Conservation (phyloP, 2,888 invertebrate genomes). For the Muschampia plurimacula region DNA sequence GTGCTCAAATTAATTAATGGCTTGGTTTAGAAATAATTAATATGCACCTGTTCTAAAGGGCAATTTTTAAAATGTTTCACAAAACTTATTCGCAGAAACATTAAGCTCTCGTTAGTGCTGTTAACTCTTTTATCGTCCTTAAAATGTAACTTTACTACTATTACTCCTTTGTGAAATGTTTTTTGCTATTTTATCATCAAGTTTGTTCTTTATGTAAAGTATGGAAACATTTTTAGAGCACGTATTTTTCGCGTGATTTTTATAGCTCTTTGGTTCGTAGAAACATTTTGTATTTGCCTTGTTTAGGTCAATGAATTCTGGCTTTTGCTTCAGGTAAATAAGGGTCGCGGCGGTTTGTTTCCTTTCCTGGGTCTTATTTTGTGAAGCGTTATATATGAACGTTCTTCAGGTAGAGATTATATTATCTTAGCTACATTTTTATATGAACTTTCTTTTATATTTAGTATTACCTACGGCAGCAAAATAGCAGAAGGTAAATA, state of each 20-base stretch:
- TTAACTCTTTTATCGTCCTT: constrained; percentile 27
- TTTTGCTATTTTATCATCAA: constrained; percentile 10
- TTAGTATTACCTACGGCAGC: no score
- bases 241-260: background rate
- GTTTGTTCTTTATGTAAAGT: background rate
- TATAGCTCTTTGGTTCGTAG: background rate
- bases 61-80: constrained; percentile 9
- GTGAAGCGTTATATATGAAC: no score
- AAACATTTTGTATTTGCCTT: background rate
- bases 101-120: constrained; percentile 23
- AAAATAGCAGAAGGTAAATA: no score
- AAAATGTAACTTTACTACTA: constrained; percentile 14
- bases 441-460: no score
- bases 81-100: constrained; percentile 13
- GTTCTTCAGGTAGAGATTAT: no score
- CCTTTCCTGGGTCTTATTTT: no score
- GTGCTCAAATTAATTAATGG: background rate
- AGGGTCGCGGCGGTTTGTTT: no score
- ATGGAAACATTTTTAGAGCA: constrained; percentile 1
- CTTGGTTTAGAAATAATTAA: constrained; percentile 2
- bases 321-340: background rate
- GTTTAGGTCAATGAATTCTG: background rate
- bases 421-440: no score
- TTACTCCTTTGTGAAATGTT: constrained; percentile 1
- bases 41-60: background rate